Percentiles rank a stretch among this genome's conserved stretches.
Evolutionary conservation across 2,888 invertebrate genomes (phyloP).

Genomic region (Sussaba pulchella): DNA sequence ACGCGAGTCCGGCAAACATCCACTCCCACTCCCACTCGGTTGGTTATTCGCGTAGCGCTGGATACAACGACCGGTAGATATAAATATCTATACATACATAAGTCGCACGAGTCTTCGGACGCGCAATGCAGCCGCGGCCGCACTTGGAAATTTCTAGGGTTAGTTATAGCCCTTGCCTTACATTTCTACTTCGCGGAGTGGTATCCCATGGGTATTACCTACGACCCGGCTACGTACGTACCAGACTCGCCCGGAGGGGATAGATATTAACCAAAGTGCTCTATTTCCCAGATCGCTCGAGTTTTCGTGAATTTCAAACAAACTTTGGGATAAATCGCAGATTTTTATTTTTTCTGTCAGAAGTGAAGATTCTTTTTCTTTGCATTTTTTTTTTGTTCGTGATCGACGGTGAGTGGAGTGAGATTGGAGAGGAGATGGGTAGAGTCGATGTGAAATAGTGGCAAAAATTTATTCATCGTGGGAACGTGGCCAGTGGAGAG

Average conservation of each 20-base stretch:
- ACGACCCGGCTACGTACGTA: not conserved
- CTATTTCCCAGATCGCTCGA: constrained; percentile 49
- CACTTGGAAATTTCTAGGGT: constrained; percentile 63
- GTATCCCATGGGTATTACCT: too few species aligned
- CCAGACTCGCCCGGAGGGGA: constrained; percentile 7
- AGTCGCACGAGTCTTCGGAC: constrained; percentile 55
- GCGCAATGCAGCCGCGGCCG: constrained; percentile 38
- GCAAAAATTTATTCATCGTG: too few species aligned
- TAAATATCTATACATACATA: not conserved
- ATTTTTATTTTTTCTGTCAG: constrained; percentile 4
- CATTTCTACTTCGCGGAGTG: constrained; percentile 26
- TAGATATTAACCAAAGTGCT: constrained; percentile 61
- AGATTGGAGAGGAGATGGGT: not conserved
- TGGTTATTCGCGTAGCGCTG: constrained; percentile 34
- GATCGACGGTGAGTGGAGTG: not conserved
- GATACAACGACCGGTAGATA: not conserved
- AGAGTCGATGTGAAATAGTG: not conserved
- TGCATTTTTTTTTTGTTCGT: not conserved
- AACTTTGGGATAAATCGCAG: not conserved
- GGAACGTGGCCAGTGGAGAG: not conserved
- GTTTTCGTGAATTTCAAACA: constrained; percentile 18
- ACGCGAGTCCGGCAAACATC: constrained; percentile 4
- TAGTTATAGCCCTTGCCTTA: constrained; percentile 58
- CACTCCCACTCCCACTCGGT: not conserved
- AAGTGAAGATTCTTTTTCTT: not conserved